These are phyloP conservation scores for Calyptomena viridis DNA, from an alignment of 2,113 vertebrate species.

Conservation along the genomic window DNA sequence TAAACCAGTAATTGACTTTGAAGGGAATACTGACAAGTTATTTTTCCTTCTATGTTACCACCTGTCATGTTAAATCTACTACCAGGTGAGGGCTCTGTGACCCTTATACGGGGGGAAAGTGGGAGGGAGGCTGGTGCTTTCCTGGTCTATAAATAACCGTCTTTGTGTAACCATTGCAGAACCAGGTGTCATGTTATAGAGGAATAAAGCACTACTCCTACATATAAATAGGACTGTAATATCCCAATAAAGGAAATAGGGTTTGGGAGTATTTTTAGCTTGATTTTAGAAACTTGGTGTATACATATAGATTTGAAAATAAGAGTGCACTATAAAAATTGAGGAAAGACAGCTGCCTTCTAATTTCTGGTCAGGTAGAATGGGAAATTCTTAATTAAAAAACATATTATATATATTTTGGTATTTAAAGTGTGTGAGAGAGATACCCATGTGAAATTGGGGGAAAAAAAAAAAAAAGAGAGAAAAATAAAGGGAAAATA, in stretches of 20 bases:
- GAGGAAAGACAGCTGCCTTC: background rate
- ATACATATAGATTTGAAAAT: background rate
- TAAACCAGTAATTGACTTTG: background rate
- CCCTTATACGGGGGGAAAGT: background rate
- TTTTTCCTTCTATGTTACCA: slow-evolving; percentile 18
- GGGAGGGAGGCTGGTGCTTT: background rate
- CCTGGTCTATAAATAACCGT: slow-evolving; percentile 31
- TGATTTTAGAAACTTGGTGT: background rate
- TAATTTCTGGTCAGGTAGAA: background rate
- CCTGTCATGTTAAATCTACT: slow-evolving; percentile 44
- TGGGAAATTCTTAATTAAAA: background rate
- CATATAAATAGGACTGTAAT: background rate
- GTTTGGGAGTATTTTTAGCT: background rate
- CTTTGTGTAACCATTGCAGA: slow-evolving; percentile 20
- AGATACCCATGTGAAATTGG: background rate
- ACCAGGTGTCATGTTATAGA: background rate
- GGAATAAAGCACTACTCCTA: background rate
- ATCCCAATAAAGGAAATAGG: background rate
- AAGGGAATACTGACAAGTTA: slow-evolving; percentile 25
- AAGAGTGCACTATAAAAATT: background rate
- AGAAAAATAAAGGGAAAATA: background rate
- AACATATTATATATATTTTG: background rate
- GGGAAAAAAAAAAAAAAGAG: background rate
- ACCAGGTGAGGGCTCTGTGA: slow-evolving; percentile 41
- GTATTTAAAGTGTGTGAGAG: background rate